Conservation (phyloP, 2,797 vertebrate genomes). For the Tadarida brasiliensis region DNA sequence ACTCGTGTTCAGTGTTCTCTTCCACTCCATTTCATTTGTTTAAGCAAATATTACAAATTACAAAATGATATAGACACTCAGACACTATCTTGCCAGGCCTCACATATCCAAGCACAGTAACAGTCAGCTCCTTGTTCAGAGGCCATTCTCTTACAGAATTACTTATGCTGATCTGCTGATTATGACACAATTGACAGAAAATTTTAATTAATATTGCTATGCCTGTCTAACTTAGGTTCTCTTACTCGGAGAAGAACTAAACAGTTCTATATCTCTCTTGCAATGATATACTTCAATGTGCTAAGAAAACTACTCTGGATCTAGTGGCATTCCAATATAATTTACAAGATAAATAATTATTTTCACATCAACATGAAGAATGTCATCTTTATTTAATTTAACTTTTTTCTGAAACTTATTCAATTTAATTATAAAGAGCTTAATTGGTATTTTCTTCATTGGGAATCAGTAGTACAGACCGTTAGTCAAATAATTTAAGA, state of each 20-base stretch:
- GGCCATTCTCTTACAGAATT: neutral
- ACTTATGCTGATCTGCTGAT: constrained; percentile 48
- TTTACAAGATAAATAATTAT: neutral
- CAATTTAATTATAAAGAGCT: neutral
- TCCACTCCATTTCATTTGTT: constrained; percentile 41
- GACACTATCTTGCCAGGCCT: neutral
- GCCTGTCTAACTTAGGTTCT: neutral
- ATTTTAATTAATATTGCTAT: constrained; percentile 56
- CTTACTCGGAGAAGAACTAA: neutral
- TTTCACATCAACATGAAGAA: neutral
- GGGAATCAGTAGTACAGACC: neutral
- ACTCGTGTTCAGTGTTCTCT: constrained; percentile 21
- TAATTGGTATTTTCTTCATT: constrained; percentile 34
- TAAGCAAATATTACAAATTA: constrained; percentile 54
- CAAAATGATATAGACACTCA: neutral
- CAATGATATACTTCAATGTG: neutral
- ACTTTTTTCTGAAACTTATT: neutral
- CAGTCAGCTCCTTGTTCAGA: neutral
- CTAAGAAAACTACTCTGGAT: neutral
- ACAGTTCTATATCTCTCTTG: neutral
- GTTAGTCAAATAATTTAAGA: neutral
- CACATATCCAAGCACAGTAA: neutral
- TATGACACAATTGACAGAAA: constrained; percentile 41
- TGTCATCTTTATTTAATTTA: constrained; percentile 5
- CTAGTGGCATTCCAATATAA: neutral